phyloP scores from a whole-genome alignment of 2,113 vertebrate species.

The Mus spicilegus region DNA sequence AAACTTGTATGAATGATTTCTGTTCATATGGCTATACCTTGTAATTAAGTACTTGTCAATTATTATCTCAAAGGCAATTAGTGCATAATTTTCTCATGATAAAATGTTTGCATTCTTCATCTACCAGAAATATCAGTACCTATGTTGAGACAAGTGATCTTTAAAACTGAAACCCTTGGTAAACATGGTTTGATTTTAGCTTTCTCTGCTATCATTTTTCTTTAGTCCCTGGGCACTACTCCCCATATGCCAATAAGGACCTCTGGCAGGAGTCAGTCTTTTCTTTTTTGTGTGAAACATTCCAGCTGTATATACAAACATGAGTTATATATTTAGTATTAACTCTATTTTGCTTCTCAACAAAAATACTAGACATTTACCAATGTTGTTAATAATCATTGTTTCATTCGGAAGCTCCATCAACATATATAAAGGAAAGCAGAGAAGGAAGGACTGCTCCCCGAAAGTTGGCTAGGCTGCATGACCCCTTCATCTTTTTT shows the following conservation, averaged over 20 bases:
- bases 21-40: background rate
- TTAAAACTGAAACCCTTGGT: background rate
- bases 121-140: background rate
- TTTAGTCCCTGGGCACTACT: background rate
- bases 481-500: background rate
- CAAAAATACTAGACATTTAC: background rate
- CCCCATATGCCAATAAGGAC: background rate
- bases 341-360: background rate
- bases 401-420: background rate
- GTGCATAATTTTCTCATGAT: slow-evolving; percentile 24
- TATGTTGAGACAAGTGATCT: background rate
- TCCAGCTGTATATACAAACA: background rate
- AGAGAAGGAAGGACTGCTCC: background rate
- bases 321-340: background rate
- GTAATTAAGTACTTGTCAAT: slow-evolving; percentile 6
- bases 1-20: background rate
- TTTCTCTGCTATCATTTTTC: background rate
- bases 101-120: background rate
- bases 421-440: background rate
- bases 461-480: background rate
- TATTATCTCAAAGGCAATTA: background rate
- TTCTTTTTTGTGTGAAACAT: background rate
- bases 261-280: background rate
- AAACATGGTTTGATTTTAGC: background rate
- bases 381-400: background rate